Evolutionary conservation across 2,797 vertebrate genomes (phyloP).

Genomic region (Catostomus latipinnis): DNA sequence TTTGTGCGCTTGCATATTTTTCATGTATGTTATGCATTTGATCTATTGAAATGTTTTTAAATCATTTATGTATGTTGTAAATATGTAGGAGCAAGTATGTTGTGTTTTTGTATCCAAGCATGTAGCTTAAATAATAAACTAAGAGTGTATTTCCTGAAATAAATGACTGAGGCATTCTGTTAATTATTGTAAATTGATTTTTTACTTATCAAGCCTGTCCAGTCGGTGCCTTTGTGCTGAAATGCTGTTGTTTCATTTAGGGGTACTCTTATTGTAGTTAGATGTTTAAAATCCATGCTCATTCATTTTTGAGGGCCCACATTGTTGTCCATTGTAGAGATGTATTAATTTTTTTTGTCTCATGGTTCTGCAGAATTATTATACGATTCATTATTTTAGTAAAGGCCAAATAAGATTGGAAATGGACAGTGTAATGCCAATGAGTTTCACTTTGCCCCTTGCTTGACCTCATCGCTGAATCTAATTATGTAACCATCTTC

Average conservation of each 20-base stretch:
- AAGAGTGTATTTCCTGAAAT: constrained; percentile 38
- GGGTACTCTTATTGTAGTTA: constrained; percentile 58
- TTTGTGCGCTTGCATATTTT: constrained; percentile 8
- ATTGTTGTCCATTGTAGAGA: constrained; percentile 17
- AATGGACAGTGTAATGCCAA: not conserved
- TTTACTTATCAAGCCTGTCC: constrained; percentile 66
- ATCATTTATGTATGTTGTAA: not conserved
- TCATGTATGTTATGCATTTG: not conserved
- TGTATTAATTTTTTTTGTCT: constrained; percentile 27
- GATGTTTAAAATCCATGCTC: constrained; percentile 49
- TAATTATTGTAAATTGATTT: constrained; percentile 64
- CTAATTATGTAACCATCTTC: constrained; percentile 31
- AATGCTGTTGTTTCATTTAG: constrained; percentile 52
- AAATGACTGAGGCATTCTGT: constrained; percentile 53
- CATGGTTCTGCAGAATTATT: constrained; percentile 7
- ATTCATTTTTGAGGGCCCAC: constrained; percentile 44
- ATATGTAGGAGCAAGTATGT: not conserved
- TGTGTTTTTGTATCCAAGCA: constrained; percentile 28
- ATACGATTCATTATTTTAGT: constrained; percentile 43
- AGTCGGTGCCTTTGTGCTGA: constrained; percentile 47
- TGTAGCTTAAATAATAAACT: constrained; percentile 20
- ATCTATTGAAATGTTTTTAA: not conserved
- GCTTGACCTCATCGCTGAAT: constrained; percentile 9
- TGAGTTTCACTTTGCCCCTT: constrained; percentile 7
- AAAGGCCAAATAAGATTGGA: constrained; percentile 12